Base-by-base conservation (phyloP, 2,113 vertebrate species). In the Cynocephalus volans region DNA sequence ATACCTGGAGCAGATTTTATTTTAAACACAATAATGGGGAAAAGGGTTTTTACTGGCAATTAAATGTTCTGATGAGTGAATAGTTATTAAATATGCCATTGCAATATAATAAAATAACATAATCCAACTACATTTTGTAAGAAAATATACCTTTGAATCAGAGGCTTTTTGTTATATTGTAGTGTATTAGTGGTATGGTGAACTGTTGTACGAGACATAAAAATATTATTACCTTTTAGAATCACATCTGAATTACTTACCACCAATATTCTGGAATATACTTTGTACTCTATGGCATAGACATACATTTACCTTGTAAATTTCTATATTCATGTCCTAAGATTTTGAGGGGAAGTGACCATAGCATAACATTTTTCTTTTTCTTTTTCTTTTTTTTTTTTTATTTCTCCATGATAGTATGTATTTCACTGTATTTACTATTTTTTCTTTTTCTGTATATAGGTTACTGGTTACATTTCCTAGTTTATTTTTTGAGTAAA, bases 401-500 rank as follows among this genome's bases (percentile, higher is more conserved):
- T 65, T 6, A 60, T 90, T 89, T 83, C 14, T 60, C 28, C 18
- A 2, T 33, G 45, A 82, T 70, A 65, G 5, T 93, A 23, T 62
- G 15, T 73, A 58, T 33, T 70, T 88, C 41, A 84, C 18, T 58
- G 21, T 48, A 60, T 54, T 81, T 84, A 58, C 36, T 56, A 50
- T 67, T 91, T 75, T 73, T 88, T 41, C 26, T 95, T 94, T 92
- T 73, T 28, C 60, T 94, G 18, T 41, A 26, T 52, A 31, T 64
- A 41, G 45, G n/a, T 56, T 94, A 52, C 14, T 91, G 6, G 62
- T 92, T 91, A 50, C 54, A 97, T 86, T 93, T 95, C 24, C 33
- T 87, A 75, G 6, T 94, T 93, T 91, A 56, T 62, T 11, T 89
- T 95, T 88, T 54, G 6, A n/a, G 19, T 75, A 92, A 96, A 89